phyloP scores from a whole-genome alignment of 2,888 invertebrate species.

The Cotesia congregata region DNA sequence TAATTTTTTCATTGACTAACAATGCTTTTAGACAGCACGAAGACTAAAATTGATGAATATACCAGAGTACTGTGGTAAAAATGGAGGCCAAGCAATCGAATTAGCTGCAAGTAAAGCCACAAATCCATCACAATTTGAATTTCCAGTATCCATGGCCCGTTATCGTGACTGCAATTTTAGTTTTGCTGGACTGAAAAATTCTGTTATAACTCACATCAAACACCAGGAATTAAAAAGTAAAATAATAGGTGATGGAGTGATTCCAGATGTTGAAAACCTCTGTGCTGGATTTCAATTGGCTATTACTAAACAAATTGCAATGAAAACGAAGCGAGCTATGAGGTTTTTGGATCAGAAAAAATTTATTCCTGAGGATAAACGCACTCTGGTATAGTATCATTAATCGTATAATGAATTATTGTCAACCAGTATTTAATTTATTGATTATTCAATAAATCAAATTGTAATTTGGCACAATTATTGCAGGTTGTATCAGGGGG shows the following conservation, averaged over 20 bases:
- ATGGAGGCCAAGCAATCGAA: conserved; percentile 92
- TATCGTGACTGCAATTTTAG: conserved; percentile 91
- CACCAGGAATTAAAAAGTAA: conserved; percentile 75
- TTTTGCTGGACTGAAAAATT: conserved; percentile 86
- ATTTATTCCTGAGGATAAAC: conserved; percentile 75
- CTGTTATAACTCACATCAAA: conserved; percentile 72
- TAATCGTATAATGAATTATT: conserved; percentile 12
- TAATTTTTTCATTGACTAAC: background rate
- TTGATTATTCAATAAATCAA: background rate
- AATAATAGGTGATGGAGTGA: conserved; percentile 77
- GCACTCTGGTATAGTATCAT: conserved; percentile 73
- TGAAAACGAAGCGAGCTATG: conserved; percentile 87
- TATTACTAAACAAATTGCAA: conserved; percentile 83
- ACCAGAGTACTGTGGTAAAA: conserved; percentile 79
- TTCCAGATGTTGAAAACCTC: conserved; percentile 83
- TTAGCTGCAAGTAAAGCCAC: conserved; percentile 79
- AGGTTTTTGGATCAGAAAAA: conserved; percentile 77
- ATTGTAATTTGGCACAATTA: conserved; percentile 31
- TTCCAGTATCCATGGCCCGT: conserved; percentile 77
- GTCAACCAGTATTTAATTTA: conserved; percentile 22
- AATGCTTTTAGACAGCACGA: conserved; percentile 78
- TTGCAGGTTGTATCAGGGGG: conserved; percentile 92
- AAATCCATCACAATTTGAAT: conserved; percentile 77
- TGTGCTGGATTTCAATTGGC: conserved; percentile 88
- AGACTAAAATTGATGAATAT: conserved; percentile 86